Base-by-base conservation (phyloP, 2,888 invertebrate genomes). In the Campopleginae sp. region DNA sequence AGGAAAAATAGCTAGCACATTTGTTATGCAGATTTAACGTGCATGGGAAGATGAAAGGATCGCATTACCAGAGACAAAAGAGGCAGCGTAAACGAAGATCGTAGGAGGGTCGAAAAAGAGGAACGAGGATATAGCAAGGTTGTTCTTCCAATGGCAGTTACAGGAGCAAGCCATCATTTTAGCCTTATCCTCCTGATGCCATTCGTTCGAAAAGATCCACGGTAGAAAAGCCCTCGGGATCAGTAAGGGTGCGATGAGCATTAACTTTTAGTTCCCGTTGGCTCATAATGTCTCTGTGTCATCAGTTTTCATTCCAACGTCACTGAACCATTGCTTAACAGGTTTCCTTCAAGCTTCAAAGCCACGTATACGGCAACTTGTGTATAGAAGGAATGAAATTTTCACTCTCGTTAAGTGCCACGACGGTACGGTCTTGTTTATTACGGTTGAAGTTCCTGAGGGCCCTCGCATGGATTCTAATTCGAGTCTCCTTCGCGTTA, bases 241-340 rank as follows among this genome's bases (percentile, higher is more conserved):
- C 66, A 66, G 33, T 42, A 66, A 51, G 27, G 48, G 33, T 42
- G n/a, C n/a, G n/a, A n/a, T n/a, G n/a, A 51, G 23, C 8, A 48
- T 65, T 76, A 66, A 65, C 14, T 38, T 38, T 65, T 46, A 54
- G 54, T 54, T 65, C 38, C 23, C 10, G 38, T 38, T 17, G 44
- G 17, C 17, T 27, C 12, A 5, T 17, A 27, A 31, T 8, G 27
- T 7, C 38, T 48, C 48, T 19, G n/a, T n/a, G 65, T 65, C 65
- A 51, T 66, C 33, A 77, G 54, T 77, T 77, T 27, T 38, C 6
- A 66, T 77, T 51, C 66, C 48, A 51, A 38, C 48, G 31, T 19
- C 17, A n/a, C 8, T 17, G 75, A 44, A 46, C 10, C 38, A 75
- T 3, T 27, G 27, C 23, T 12, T 27, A 61, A 19, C 61, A 27